A percentile compares a stretch with the other conserved stretches of the same genome.
Conservation (phyloP, 2,888 invertebrate species). For the Dione juno region DNA sequence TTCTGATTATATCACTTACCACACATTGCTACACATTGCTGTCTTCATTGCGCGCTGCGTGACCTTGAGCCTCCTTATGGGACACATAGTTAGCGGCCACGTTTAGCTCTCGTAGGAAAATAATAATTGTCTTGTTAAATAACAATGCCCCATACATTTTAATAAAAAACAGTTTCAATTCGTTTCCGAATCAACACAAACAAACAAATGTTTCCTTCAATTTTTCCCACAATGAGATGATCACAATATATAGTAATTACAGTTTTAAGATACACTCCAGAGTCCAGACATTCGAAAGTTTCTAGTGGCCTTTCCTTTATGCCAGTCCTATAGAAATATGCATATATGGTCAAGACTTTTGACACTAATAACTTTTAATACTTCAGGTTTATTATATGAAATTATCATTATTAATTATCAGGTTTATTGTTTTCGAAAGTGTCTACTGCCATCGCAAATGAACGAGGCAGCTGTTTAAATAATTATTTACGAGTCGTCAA, state of each 20-base stretch:
- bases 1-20: no score
- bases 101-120: no score
- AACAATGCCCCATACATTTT: no score
- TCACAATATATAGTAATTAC: neutral
- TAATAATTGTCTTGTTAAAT: no score
- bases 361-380: constrained; percentile 16
- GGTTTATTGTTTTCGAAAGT: constrained; percentile 16
- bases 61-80: no score
- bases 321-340: constrained; percentile 16
- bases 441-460: neutral
- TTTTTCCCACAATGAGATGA: neutral
- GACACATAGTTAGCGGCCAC: no score
- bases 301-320: constrained; percentile 23
- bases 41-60: no score
- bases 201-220: neutral
- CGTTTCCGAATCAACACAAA: neutral
- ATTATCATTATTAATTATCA: no score
- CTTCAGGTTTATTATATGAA: constrained; percentile 1
- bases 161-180: neutral
- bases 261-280: neutral
- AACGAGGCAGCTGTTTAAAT: constrained; percentile 9
- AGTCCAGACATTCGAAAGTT: constrained; percentile 21
- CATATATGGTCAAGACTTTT: constrained; percentile 17
- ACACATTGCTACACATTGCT: no score
- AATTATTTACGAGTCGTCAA: neutral